Evolutionary conservation across 2,888 invertebrate species (phyloP).

Genomic region (Amblyjoppa fuscipennis): DNA sequence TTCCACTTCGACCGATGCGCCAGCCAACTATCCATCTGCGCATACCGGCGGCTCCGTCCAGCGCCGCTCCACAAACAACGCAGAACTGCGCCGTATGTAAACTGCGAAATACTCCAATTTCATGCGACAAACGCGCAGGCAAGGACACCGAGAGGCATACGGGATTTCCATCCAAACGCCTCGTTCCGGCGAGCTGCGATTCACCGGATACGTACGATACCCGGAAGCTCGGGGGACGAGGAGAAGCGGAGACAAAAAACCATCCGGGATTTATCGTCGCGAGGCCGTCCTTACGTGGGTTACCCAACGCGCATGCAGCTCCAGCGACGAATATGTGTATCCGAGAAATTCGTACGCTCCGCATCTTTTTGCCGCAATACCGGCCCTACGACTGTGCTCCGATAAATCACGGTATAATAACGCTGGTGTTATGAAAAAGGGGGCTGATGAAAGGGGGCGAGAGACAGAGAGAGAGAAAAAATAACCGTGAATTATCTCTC

Average conservation of each 20-base stretch:
- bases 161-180: constrained; percentile 27
- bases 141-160: background rate
- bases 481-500: constrained; percentile 6
- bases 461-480: background rate
- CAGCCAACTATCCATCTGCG: background rate
- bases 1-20: background rate
- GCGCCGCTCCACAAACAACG: background rate
- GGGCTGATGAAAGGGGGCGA: constrained; percentile 14
- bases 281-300: constrained; percentile 29
- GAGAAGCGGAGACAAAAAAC: constrained; percentile 46
- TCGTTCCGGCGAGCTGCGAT: constrained; percentile 29
- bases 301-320: constrained; percentile 8
- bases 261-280: constrained; percentile 50
- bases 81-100: background rate
- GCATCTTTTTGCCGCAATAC: constrained; percentile 46
- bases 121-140: background rate
- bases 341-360: constrained; percentile 43
- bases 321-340: constrained; percentile 14
- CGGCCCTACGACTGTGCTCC: constrained; percentile 3
- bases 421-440: constrained; percentile 19
- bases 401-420: constrained; percentile 55
- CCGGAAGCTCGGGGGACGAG: constrained; percentile 15
- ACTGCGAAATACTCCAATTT: constrained; percentile 13
- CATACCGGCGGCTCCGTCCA: background rate
- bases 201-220: background rate